Base-by-base conservation (phyloP, 2,888 invertebrate genomes). In the Tetrapedia diversipes region DNA sequence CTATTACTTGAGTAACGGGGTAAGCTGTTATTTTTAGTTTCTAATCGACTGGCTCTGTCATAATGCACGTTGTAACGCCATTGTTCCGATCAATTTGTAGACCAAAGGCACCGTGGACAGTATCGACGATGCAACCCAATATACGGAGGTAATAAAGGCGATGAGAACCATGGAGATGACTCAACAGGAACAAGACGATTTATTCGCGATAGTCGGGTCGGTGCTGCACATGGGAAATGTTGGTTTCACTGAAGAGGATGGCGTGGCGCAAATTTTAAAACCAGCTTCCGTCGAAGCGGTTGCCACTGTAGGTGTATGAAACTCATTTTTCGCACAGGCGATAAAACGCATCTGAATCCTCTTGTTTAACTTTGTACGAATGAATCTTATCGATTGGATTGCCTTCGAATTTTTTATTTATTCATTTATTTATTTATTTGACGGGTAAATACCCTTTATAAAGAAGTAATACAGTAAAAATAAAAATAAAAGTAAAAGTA, bases 141-240 rank as follows among this genome's bases (percentile, higher is more conserved):
- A 95, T 92, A 92, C 93, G 60, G 93, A 93, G 2, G 95, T 97
- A 0, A 93, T 94, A 72, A 94, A 94, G 77, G 97, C 97, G 0
- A 94, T 98, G 93, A 94, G 94, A 73, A 95, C 95, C 0, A 95
- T 97, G 68, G 97, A 97, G 88, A 96, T 98, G 86, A 92, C 93
- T 0, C 92, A 93, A 3, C 92, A 93, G 0, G 97, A 97, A 87
- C 96, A 96, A 91, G 93, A 93, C 32, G 95, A 96, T 85, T 94
- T 98, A 81, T 96, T 97, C 87, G 93, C 94, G 59, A 96, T 98
- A 79, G 94, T 98, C n/a, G 96, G 96, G 8, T 95, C 96, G 72
- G 95, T 98, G 47, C 92, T 98, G 70, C 97, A 98, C 88, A 93
- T 98, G 82, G 98, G 98, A 14, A 98, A 98, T 88, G 93, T 97